phyloP scores from a whole-genome alignment of 2,888 invertebrate genomes.

The Nephrotoma guestfalica region DNA sequence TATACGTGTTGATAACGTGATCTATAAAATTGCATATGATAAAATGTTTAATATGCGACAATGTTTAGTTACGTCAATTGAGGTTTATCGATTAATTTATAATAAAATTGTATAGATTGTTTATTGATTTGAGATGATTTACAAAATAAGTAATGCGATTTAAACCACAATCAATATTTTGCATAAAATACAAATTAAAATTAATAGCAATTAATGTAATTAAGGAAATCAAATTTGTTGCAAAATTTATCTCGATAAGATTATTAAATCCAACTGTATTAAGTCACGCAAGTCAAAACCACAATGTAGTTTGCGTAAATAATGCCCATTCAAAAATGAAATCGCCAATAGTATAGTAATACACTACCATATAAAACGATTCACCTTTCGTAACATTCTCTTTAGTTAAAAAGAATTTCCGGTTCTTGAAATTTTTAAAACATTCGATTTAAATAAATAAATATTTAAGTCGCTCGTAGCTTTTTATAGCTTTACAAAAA shows the following conservation, averaged over 20 bases:
- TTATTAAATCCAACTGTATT: not conserved
- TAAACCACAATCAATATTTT: not conserved
- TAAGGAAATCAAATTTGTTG: not conserved
- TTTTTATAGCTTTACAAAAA: not conserved
- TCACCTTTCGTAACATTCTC: not conserved
- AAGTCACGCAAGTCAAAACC: not conserved
- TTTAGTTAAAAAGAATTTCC: not conserved
- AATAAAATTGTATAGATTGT: not conserved
- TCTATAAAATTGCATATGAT: not conserved
- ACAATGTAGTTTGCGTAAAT: not conserved
- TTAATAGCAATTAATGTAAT: not conserved
- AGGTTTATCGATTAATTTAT: not conserved
- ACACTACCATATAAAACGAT: not conserved
- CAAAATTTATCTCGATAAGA: not conserved
- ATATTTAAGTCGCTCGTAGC: not conserved
- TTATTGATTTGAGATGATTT: not conserved
- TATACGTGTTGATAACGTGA: not conserved
- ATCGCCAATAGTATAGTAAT: not conserved
- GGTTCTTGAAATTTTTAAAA: not conserved
- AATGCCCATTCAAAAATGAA: not conserved
- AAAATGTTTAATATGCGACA: not conserved
- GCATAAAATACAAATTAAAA: not conserved
- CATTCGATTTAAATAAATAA: not conserved
- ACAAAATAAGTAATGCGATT: not conserved
- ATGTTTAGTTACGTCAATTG: not conserved